Evolutionary conservation across 1,140 invertebrate genomes (phyloP).

Genomic region (Magallana gigas): DNA sequence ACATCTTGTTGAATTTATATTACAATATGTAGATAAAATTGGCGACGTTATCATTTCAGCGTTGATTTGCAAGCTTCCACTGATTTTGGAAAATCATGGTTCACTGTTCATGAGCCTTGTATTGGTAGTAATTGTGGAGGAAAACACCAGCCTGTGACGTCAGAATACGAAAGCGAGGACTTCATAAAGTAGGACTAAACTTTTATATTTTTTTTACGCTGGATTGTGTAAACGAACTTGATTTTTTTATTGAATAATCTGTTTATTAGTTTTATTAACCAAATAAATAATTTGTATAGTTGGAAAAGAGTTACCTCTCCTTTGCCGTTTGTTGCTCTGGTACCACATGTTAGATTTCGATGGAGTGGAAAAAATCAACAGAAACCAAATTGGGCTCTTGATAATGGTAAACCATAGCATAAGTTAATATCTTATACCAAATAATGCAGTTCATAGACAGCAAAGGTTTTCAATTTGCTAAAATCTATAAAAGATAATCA

Average conservation of each 20-base stretch:
- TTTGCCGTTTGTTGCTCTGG: conserved; percentile 77
- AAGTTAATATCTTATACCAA: too few species aligned
- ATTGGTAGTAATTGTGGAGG: conserved; percentile 74
- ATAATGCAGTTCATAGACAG: too few species aligned
- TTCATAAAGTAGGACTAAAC: conserved; percentile 17
- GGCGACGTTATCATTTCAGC: conserved; percentile 57
- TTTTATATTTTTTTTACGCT: too few species aligned
- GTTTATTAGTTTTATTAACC: too few species aligned
- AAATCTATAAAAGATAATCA: too few species aligned
- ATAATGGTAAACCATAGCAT: conserved; percentile 72
- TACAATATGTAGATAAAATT: background rate
- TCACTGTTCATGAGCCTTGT: conserved; percentile 74
- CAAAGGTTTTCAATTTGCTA: too few species aligned
- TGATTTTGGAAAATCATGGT: conserved; percentile 76
- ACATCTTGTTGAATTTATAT: background rate
- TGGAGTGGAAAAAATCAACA: conserved; percentile 69
- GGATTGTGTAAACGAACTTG: too few species aligned
- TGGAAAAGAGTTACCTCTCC: conserved; percentile 79
- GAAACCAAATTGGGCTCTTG: conserved; percentile 78
- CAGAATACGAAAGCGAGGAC: conserved; percentile 58
- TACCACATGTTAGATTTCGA: conserved; percentile 76
- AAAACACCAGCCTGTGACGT: conserved; percentile 63
- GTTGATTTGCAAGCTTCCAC: conserved; percentile 77
- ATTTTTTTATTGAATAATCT: too few species aligned
- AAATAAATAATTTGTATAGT: conserved; percentile 55